Evolutionary conservation across 1,140 invertebrate species (phyloP).

Genomic region (Nasonia vitripennis): DNA sequence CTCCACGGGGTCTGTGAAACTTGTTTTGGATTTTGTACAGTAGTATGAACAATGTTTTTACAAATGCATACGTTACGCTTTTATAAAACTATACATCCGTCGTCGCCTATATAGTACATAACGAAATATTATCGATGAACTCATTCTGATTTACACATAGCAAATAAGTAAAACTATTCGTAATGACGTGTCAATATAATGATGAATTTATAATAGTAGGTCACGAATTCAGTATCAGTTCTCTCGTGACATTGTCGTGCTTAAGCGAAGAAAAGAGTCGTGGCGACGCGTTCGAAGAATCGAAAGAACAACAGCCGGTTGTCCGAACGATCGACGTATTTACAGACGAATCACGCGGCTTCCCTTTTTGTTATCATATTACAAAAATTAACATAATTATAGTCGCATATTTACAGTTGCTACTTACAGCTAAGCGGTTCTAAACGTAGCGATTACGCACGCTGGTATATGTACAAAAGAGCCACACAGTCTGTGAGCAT

Average conservation of each 20-base stretch:
- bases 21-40: conserved; percentile 65
- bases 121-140: conserved; percentile 5
- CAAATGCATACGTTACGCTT: conserved; percentile 59
- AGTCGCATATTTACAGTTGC: conserved; percentile 62
- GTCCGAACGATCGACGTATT: neutral
- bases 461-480: conserved; percentile 60
- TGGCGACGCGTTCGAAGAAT: neutral
- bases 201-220: conserved; percentile 45
- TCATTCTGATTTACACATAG: neutral
- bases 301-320: neutral
- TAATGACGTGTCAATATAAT: conserved; percentile 41
- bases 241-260: conserved; percentile 58
- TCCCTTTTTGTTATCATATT: conserved; percentile 21
- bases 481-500: conserved; percentile 43
- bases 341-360: neutral
- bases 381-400: conserved; percentile 46
- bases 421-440: conserved; percentile 58
- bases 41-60: conserved; percentile 66
- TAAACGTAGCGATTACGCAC: conserved; percentile 50
- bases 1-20: conserved; percentile 50
- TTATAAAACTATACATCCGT: conserved; percentile 21
- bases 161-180: neutral
- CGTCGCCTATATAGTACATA: conserved; percentile 33
- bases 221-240: conserved; percentile 66
- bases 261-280: neutral